phyloP scores from a whole-genome alignment of 2,888 invertebrate species.

The Strigamia crassipes region DNA sequence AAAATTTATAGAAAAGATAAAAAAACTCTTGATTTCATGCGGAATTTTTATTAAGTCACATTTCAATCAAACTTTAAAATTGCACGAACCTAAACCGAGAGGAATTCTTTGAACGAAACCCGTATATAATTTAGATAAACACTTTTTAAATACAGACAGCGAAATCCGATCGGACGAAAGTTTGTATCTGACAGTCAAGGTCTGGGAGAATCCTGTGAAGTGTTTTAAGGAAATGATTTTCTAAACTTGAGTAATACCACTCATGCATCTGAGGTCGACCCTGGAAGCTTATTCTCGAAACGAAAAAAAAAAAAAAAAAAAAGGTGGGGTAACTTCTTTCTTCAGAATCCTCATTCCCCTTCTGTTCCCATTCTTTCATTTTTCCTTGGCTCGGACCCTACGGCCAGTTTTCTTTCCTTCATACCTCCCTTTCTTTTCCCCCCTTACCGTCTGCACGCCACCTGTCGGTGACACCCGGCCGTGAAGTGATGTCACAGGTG shows the following conservation, averaged over 20 bases:
- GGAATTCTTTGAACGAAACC: too few relatives aligned
- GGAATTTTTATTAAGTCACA: too few relatives aligned
- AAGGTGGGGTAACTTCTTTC: slow-evolving; percentile 1
- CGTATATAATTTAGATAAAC: too few relatives aligned
- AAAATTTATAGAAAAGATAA: too few relatives aligned
- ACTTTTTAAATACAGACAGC: neutral
- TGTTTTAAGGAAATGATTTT: neutral
- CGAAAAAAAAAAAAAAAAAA: neutral
- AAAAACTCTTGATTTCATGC: too few relatives aligned
- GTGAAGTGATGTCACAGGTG: slow-evolving; percentile 42
- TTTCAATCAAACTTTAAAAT: too few relatives aligned
- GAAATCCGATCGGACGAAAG: neutral
- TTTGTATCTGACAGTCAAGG: neutral
- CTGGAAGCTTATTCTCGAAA: neutral
- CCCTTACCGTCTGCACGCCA: slow-evolving; percentile 33
- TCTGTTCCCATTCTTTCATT: slow-evolving; percentile 17
- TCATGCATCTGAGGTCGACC: neutral
- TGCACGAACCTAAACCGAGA: too few relatives aligned
- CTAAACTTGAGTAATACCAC: neutral
- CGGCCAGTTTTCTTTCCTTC: slow-evolving; percentile 23
- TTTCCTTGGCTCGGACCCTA: slow-evolving; percentile 19
- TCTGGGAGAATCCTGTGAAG: neutral
- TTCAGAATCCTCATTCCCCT: neutral
- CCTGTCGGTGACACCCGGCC: slow-evolving; percentile 40
- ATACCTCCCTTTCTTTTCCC: neutral